Evolutionary conservation across 2,888 invertebrate genomes (phyloP).

Genomic region (Apodemia zela): DNA sequence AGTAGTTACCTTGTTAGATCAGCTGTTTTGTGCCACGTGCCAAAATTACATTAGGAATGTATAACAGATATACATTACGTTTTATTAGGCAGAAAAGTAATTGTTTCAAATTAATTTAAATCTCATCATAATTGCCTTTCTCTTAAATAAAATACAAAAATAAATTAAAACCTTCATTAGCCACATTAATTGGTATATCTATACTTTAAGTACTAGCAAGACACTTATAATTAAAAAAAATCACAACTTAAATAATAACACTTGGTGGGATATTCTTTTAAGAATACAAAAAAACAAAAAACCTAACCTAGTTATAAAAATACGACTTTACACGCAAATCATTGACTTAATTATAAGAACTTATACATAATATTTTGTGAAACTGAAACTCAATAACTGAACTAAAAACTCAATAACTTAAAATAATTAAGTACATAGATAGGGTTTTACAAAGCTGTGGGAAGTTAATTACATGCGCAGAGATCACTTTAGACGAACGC

Average conservation of each 20-base stretch:
- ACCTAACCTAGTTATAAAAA: not conserved
- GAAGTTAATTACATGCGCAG: too few relatives aligned
- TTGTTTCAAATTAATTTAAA: not conserved
- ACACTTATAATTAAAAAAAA: not conserved
- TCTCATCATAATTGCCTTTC: not conserved
- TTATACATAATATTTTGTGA: not conserved
- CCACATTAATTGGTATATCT: not conserved
- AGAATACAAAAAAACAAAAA: not conserved
- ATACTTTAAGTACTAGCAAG: not conserved
- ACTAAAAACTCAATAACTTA: not conserved
- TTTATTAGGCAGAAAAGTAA: not conserved
- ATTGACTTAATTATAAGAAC: not conserved
- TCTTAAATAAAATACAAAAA: slow-evolving; percentile 4
- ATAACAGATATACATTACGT: too few relatives aligned
- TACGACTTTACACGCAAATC: not conserved
- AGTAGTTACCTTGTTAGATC: too few relatives aligned
- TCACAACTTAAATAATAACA: slow-evolving; percentile 1
- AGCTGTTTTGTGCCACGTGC: too few relatives aligned
- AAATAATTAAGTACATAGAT: too few relatives aligned
- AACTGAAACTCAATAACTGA: too few relatives aligned
- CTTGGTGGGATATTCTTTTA: slow-evolving; percentile 13
- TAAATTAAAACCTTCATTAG: slow-evolving; percentile 1
- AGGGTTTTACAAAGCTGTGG: too few relatives aligned
- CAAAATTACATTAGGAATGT: too few relatives aligned
- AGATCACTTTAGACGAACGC: too few relatives aligned